A percentile compares a stretch with the other conserved stretches of the same genome.
Conservation (phyloP, 2,888 invertebrate genomes). For the Eupithecia subumbrata region DNA sequence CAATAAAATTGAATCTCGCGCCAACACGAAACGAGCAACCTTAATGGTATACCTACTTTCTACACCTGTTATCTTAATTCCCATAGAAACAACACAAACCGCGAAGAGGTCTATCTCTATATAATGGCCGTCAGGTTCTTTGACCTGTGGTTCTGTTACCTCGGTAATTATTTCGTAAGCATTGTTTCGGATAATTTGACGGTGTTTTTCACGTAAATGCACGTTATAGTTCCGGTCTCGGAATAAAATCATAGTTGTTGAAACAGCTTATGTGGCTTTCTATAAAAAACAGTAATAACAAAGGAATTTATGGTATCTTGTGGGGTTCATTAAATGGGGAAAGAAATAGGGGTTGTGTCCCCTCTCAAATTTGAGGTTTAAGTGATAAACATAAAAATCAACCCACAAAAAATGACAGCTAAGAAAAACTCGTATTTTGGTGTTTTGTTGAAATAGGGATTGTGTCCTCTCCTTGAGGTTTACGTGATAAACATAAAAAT, state of each 20-base stretch:
- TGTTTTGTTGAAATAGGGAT: not conserved
- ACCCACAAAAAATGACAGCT: not conserved
- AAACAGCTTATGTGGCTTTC: not conserved
- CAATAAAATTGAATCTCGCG: too few relatives aligned
- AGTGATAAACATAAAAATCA: conserved; percentile 5
- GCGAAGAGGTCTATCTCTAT: conserved; percentile 23
- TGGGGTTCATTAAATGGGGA: not conserved
- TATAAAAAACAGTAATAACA: not conserved
- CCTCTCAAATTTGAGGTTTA: not conserved
- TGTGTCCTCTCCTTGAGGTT: not conserved
- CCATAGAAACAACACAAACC: conserved; percentile 23
- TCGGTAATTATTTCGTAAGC: conserved; percentile 32
- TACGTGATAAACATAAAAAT: conserved; percentile 9
- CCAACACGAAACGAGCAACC: not conserved
- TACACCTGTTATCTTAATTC: conserved; percentile 15
- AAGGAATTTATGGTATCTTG: not conserved
- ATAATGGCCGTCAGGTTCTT: conserved; percentile 26
- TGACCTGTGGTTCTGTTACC: conserved; percentile 33
- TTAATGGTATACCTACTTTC: conserved; percentile 6
- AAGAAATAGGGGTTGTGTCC: not conserved
- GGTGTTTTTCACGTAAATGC: conserved; percentile 14
- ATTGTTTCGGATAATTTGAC: conserved; percentile 35
- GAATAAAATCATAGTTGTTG: not conserved
- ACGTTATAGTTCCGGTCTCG: not conserved
- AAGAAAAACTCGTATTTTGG: not conserved